Conservation (phyloP, 92 coral and sea anemone genomes). For the Phymanthus crucifer region DNA sequence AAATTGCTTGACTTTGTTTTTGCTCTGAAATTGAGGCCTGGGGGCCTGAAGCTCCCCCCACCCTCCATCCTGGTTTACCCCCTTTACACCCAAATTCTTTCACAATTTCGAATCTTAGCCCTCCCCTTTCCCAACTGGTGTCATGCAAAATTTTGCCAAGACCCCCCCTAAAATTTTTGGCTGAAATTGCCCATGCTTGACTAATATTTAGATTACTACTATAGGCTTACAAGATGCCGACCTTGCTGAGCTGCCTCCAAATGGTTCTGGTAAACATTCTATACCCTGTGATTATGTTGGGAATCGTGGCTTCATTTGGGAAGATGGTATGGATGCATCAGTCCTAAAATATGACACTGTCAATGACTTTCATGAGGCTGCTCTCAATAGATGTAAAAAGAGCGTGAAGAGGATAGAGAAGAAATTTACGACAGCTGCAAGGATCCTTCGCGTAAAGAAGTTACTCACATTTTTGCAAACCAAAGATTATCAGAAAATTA, state of each 20-base stretch:
- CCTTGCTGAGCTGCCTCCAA: not conserved
- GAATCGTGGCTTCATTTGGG: slow-evolving; percentile 58
- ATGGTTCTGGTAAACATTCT: not conserved
- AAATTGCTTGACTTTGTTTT: too few relatives aligned
- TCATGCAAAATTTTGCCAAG: too few relatives aligned
- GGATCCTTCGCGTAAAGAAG: not conserved
- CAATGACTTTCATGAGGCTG: slow-evolving; percentile 63
- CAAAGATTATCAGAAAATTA: not conserved
- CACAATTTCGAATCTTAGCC: too few relatives aligned
- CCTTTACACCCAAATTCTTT: too few relatives aligned
- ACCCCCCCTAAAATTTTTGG: not conserved
- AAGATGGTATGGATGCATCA: slow-evolving; percentile 70
- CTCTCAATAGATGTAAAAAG: slow-evolving; percentile 71
- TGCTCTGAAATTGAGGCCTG: too few relatives aligned
- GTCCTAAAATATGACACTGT: not conserved
- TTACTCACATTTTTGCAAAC: not conserved
- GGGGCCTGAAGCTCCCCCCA: too few relatives aligned
- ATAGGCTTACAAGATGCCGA: not conserved
- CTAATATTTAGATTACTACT: too few relatives aligned
- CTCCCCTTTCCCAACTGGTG: too few relatives aligned
- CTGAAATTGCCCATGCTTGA: not conserved
- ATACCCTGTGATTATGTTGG: not conserved
- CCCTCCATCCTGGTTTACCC: too few relatives aligned
- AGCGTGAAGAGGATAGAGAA: slow-evolving; percentile 68
- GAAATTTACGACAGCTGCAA: slow-evolving; percentile 60